Percentiles rank a stretch among this genome's conserved stretches.
Conservation (phyloP, 2,888 invertebrate genomes). For the Prosopocoilus inquinatus region DNA sequence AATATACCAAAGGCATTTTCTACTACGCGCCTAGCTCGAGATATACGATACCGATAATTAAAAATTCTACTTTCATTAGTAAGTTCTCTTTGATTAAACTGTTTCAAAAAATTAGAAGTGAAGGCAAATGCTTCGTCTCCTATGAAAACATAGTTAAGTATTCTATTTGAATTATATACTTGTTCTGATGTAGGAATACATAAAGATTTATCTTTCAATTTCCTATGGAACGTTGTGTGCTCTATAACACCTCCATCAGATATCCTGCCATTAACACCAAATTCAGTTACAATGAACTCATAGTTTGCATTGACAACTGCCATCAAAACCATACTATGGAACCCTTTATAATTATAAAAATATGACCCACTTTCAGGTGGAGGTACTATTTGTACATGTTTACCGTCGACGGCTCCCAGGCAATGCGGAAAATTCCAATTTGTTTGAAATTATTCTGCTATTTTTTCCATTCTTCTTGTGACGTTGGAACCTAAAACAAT, state of each 20-base stretch:
- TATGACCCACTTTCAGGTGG: slow-evolving; percentile 21
- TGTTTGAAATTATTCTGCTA: slow-evolving; percentile 18
- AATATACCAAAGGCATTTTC: slow-evolving; percentile 25
- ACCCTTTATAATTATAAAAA: slow-evolving; percentile 24
- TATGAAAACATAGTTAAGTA: slow-evolving; percentile 21
- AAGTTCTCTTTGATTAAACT: slow-evolving; percentile 15
- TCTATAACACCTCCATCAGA: slow-evolving; percentile 26
- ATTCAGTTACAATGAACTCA: slow-evolving; percentile 22
- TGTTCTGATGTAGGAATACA: background rate
- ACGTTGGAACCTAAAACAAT: slow-evolving; percentile 14
- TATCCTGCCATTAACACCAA: slow-evolving; percentile 25
- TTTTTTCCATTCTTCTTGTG: slow-evolving; percentile 14
- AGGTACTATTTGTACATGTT: slow-evolving; percentile 21
- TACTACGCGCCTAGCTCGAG: slow-evolving; percentile 18
- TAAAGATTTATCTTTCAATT: slow-evolving; percentile 9
- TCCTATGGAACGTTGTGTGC: slow-evolving; percentile 20
- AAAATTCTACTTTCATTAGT: slow-evolving; percentile 15
- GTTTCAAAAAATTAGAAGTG: too few species aligned
- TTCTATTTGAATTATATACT: background rate
- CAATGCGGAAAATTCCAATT: too few species aligned
- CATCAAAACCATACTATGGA: slow-evolving; percentile 23
- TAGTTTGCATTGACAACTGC: slow-evolving; percentile 25
- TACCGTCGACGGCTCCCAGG: slow-evolving; percentile 22
- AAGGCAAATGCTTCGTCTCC: slow-evolving; percentile 24
- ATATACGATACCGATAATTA: too few species aligned